These are phyloP conservation scores for Actinia equina DNA, from an alignment of 64 coral and sea anemone species.

Conservation along the genomic window DNA sequence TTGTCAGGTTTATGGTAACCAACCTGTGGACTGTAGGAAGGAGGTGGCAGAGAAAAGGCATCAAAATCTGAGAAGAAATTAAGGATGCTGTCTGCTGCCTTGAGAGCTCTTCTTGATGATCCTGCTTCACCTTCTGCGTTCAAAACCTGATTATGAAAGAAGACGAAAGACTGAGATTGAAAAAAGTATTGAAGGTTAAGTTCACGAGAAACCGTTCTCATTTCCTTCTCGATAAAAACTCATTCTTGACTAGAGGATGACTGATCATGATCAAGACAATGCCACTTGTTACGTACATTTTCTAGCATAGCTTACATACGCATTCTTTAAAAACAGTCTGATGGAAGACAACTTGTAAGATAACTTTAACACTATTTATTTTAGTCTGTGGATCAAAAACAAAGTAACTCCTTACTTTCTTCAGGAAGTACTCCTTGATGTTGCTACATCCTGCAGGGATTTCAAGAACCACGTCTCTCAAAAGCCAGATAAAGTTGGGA, in stretches of 20 bases:
- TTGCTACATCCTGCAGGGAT: conserved; percentile 50
- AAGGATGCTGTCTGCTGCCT: conserved; percentile 69
- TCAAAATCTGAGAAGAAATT: conserved; percentile 78
- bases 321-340: no score
- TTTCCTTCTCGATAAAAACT: neutral
- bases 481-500: conserved; percentile 72
- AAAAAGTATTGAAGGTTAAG: no score
- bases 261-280: no score
- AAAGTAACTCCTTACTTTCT: conserved; percentile 16
- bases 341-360: no score
- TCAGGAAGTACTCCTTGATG: conserved; percentile 74
- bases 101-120: conserved; percentile 3
- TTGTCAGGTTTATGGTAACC: neutral
- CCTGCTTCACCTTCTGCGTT: conserved; percentile 24
- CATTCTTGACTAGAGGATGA: neutral
- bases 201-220: neutral
- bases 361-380: no score
- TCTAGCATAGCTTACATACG: no score
- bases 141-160: conserved; percentile 29
- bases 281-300: no score
- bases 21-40: conserved; percentile 52
- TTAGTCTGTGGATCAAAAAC: no score
- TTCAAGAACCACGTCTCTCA: conserved; percentile 66
- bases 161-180: neutral
- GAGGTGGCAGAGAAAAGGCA: conserved; percentile 68